These are phyloP conservation scores for Scyliorhinus canicula DNA, from an alignment of 2,797 vertebrate species.

Conservation along the genomic window DNA sequence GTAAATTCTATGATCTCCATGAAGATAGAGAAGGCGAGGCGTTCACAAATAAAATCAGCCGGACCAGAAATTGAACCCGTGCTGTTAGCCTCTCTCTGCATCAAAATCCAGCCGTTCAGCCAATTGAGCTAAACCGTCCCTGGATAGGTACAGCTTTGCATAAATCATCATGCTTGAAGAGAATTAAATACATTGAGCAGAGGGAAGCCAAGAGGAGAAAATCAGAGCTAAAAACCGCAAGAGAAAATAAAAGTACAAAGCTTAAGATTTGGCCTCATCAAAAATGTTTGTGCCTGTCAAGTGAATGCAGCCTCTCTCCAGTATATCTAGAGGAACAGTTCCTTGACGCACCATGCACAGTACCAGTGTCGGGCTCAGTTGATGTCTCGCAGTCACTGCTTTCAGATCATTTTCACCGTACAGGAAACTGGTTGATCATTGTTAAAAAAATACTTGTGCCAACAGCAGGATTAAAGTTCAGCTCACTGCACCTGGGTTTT, in stretches of 20 bases:
- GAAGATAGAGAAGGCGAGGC: too few species aligned
- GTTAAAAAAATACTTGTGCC: conserved; percentile 20
- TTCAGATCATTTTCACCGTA: not conserved
- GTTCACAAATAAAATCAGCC: too few species aligned
- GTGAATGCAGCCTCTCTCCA: not conserved
- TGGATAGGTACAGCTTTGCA: too few species aligned
- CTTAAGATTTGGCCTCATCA: not conserved
- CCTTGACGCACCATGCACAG: not conserved
- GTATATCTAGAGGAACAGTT: not conserved
- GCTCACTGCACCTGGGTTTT: conserved; percentile 45
- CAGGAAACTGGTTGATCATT: not conserved
- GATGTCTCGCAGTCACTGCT: not conserved
- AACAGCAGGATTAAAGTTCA: conserved; percentile 44
- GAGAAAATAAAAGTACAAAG: not conserved
- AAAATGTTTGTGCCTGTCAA: not conserved
- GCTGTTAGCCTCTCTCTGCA: too few species aligned
- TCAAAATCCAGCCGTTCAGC: too few species aligned
- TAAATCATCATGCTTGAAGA: not conserved
- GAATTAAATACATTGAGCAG: not conserved
- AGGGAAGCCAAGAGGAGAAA: not conserved
- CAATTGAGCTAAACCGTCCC: too few species aligned
- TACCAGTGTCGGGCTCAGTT: too few species aligned
- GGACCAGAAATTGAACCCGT: too few species aligned
- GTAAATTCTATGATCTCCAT: too few species aligned
- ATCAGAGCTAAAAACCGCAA: not conserved